phyloP scores from a whole-genome alignment of 2,888 invertebrate species.

The Amphipoea lucens region DNA sequence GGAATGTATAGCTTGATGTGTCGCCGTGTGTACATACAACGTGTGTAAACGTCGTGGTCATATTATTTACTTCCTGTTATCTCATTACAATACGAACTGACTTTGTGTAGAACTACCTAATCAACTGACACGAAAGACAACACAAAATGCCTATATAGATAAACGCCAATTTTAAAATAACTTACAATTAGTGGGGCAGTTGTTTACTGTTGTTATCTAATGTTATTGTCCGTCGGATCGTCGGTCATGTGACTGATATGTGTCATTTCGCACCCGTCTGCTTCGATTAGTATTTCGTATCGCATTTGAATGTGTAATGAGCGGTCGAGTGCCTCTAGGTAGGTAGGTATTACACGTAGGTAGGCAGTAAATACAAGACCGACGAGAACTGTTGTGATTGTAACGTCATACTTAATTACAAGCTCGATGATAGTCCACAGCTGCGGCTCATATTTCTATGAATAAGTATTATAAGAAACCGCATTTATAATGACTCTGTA shows the following conservation, averaged over 20 bases:
- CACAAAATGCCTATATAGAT: neutral
- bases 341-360: neutral
- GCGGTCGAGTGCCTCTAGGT: neutral
- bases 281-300: slow-evolving; percentile 36
- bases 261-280: slow-evolving; percentile 8
- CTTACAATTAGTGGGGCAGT: slow-evolving; percentile 16
- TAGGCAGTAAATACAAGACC: neutral
- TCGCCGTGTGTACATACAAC: no score
- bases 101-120: neutral
- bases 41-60: neutral
- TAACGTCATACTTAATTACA: neutral
- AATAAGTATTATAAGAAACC: neutral
- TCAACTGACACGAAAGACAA: neutral
- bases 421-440: neutral
- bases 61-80: neutral
- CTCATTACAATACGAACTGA: neutral
- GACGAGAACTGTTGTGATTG: neutral
- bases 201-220: slow-evolving; percentile 40
- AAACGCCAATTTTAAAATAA: neutral
- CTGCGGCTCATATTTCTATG: neutral
- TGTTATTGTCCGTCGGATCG: slow-evolving; percentile 12
- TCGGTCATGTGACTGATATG: slow-evolving; percentile 40
- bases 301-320: slow-evolving; percentile 14
- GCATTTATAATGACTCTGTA: neutral
- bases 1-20: no score